phyloP scores from a whole-genome alignment of 2,797 vertebrate species.

The Glyptemys insculpta region DNA sequence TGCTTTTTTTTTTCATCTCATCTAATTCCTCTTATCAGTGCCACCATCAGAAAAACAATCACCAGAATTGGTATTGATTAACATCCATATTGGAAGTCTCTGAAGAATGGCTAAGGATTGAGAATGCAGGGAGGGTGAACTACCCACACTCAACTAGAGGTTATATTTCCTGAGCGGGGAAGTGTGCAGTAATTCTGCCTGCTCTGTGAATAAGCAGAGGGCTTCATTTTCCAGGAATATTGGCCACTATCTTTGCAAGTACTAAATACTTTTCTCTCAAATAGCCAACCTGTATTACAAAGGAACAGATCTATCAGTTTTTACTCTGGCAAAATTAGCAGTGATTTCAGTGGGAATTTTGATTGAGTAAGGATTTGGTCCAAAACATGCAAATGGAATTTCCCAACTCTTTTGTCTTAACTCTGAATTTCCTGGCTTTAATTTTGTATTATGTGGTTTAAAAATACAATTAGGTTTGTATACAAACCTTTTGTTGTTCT shows the following conservation, averaged over 20 bases:
- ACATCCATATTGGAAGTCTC: rapidly evolving
- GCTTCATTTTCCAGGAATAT: background rate
- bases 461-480: background rate
- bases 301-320: background rate
- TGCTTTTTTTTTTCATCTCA: background rate
- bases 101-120: background rate
- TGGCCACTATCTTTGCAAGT: background rate
- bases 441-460: background rate
- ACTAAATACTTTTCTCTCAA: background rate
- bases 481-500: background rate
- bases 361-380: background rate
- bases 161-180: background rate
- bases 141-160: background rate
- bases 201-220: background rate
- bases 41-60: background rate
- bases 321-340: background rate
- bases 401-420: background rate
- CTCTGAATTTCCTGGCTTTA: background rate
- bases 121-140: background rate
- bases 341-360: background rate
- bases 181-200: background rate
- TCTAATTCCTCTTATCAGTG: background rate
- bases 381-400: background rate
- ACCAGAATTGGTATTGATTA: background rate
- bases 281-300: background rate